A percentile compares a stretch with the other conserved stretches of the same genome.
Conservation (phyloP, 2,113 vertebrate genomes). For the Holacanthus passer region DNA sequence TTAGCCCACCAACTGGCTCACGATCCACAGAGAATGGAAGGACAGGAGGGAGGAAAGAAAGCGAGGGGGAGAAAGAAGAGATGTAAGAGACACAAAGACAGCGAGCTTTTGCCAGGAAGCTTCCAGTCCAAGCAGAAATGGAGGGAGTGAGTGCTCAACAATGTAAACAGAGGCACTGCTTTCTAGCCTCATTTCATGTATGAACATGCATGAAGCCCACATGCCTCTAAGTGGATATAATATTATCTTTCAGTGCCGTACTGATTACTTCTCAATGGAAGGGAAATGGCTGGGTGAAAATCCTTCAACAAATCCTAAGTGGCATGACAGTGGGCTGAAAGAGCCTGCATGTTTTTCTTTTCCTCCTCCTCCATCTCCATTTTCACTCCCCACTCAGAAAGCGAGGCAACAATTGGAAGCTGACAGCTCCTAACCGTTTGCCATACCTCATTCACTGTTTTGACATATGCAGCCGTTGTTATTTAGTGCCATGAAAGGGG, state of each 20-base stretch:
- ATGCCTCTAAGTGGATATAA: constrained; percentile 81
- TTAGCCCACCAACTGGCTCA: constrained; percentile 81
- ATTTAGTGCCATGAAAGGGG: constrained; percentile 64
- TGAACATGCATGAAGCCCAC: constrained; percentile 76
- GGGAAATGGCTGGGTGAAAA: constrained; percentile 81
- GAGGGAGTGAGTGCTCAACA: constrained; percentile 48
- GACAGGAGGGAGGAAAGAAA: constrained; percentile 50
- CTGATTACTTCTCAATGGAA: constrained; percentile 82
- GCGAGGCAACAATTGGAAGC: constrained; percentile 76
- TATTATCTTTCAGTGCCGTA: constrained; percentile 80
- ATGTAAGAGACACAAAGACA: constrained; percentile 59
- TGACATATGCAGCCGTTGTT: constrained; percentile 76
- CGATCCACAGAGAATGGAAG: constrained; percentile 66
- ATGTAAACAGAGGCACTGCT: constrained; percentile 76
- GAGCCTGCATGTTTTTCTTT: constrained; percentile 78
- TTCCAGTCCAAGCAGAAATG: constrained; percentile 71
- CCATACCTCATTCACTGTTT: constrained; percentile 75
- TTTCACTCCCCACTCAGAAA: constrained; percentile 72
- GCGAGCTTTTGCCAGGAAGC: constrained; percentile 52
- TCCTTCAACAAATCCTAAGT: constrained; percentile 84
- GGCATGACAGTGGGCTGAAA: constrained; percentile 81
- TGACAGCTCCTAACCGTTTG: constrained; percentile 75
- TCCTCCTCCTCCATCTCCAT: constrained; percentile 70
- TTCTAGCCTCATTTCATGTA: constrained; percentile 75
- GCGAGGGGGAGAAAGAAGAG: constrained; percentile 55